phyloP scores from a whole-genome alignment of 2,888 invertebrate species.

The Drosophila quinaria region DNA sequence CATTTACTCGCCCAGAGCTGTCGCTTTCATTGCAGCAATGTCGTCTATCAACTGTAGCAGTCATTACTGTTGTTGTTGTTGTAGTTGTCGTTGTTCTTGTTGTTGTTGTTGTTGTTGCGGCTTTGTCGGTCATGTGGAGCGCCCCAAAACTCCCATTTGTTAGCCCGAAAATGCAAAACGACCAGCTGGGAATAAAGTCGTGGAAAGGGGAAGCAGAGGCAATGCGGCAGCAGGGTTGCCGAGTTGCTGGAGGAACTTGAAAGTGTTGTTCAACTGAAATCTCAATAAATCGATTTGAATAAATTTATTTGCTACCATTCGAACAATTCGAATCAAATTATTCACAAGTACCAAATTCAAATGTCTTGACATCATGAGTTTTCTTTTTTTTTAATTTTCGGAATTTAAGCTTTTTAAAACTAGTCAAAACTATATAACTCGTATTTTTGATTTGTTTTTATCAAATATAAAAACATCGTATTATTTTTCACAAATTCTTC shows the following conservation, averaged over 20 bases:
- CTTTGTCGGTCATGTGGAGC: conserved; percentile 50
- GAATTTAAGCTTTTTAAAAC: too few species aligned
- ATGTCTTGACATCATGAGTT: too few species aligned
- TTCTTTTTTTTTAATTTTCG: too few species aligned
- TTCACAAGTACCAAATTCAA: neutral
- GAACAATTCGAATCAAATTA: neutral
- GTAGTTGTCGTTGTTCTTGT: conserved; percentile 16
- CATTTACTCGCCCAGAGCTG: conserved; percentile 42
- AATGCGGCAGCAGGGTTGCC: conserved; percentile 12
- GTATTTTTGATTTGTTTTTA: too few species aligned
- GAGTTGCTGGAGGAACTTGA: neutral
- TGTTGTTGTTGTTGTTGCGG: conserved; percentile 17
- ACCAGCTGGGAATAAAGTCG: conserved; percentile 44
- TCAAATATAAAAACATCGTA: too few species aligned
- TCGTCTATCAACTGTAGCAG: conserved; percentile 52
- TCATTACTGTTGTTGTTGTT: conserved; percentile 17
- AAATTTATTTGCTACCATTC: too few species aligned
- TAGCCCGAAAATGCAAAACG: conserved; percentile 65
- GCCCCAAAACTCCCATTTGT: conserved; percentile 55
- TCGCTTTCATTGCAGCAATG: conserved; percentile 57
- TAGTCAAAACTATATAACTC: too few species aligned
- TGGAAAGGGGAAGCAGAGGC: conserved; percentile 11
- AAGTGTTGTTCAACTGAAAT: neutral
- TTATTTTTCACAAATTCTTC: too few species aligned
- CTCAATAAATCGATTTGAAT: neutral